Evolutionary conservation across 2,888 invertebrate genomes (phyloP).

Genomic region (Cheilosia grossa): DNA sequence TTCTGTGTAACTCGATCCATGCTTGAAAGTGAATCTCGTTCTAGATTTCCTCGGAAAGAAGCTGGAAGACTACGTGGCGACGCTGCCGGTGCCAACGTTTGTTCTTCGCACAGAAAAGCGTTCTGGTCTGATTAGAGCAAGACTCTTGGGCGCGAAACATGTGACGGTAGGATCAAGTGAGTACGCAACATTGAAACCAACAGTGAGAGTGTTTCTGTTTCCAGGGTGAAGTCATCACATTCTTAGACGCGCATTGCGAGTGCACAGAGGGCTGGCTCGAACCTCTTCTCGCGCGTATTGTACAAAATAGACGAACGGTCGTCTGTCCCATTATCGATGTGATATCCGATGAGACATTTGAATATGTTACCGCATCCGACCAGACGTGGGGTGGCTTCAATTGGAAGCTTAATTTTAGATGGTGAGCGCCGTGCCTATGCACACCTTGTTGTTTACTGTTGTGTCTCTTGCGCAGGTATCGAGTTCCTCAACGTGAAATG

Average conservation of each 20-base stretch:
- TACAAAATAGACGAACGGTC: constrained; percentile 95
- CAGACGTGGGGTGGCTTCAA: constrained; percentile 99
- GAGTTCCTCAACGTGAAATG: constrained; percentile 98
- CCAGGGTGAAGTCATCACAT: constrained; percentile 83
- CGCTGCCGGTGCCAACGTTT: constrained; percentile 92
- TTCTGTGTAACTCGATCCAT: constrained; percentile 19
- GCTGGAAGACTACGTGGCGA: constrained; percentile 94
- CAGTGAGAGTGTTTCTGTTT: constrained; percentile 24
- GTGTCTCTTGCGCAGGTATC: constrained; percentile 87
- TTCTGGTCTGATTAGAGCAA: constrained; percentile 97
- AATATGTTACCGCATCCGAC: constrained; percentile 99
- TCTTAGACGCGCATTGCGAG: constrained; percentile 83
- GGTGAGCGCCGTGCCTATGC: constrained; percentile 85
- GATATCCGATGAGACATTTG: constrained; percentile 99
- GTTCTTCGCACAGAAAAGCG: constrained; percentile 95
- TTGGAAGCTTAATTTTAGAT: constrained; percentile 99
- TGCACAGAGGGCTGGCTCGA: constrained; percentile 98
- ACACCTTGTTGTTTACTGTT: neutral
- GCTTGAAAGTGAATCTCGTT: constrained; percentile 75
- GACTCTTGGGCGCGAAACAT: constrained; percentile 96
- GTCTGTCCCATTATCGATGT: constrained; percentile 99
- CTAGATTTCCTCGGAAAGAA: constrained; percentile 94
- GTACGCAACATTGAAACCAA: constrained; percentile 30
- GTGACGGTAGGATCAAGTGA: constrained; percentile 90
- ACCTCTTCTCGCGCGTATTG: constrained; percentile 95